A percentile compares a stretch with the other conserved stretches of the same genome.
phyloP scores from a whole-genome alignment of 2,888 invertebrate species.

The Watsonalla cultraria region DNA sequence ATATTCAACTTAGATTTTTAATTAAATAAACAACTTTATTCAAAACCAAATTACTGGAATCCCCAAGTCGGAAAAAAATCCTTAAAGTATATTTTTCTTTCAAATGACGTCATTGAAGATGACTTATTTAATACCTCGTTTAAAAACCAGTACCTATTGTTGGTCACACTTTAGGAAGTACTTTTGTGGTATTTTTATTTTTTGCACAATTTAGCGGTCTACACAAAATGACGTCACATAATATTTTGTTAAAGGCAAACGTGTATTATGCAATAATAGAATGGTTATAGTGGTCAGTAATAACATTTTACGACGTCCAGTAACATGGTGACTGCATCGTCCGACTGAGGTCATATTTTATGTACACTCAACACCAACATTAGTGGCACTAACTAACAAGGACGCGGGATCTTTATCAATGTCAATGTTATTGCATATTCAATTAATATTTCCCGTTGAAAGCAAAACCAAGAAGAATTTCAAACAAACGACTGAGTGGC shows the following conservation, averaged over 20 bases:
- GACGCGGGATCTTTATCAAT: slow-evolving; percentile 21
- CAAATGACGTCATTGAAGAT: too few species aligned
- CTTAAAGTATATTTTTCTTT: too few species aligned
- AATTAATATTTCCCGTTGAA: slow-evolving; percentile 3
- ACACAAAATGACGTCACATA: slow-evolving; percentile 41
- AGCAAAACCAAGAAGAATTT: too few species aligned
- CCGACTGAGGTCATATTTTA: slow-evolving; percentile 36
- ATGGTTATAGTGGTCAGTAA: slow-evolving; percentile 31
- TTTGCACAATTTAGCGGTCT: slow-evolving; percentile 18
- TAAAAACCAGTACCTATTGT: too few species aligned
- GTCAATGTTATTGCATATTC: slow-evolving; percentile 18
- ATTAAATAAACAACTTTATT: too few species aligned
- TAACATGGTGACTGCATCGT: slow-evolving; percentile 27
- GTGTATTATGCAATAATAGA: slow-evolving; percentile 22
- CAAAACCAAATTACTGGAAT: too few species aligned
- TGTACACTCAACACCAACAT: slow-evolving; percentile 18
- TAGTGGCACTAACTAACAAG: slow-evolving; percentile 25
- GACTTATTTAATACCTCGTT: too few species aligned
- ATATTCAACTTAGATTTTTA: too few species aligned
- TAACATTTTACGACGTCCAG: slow-evolving; percentile 47
- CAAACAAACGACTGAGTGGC: too few species aligned
- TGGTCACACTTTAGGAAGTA: too few species aligned
- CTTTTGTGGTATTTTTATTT: too few species aligned
- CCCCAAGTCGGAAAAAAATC: too few species aligned
- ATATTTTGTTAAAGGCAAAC: slow-evolving; percentile 23